Conservation (phyloP, 2,888 invertebrate genomes). For the Meteorus colon region DNA sequence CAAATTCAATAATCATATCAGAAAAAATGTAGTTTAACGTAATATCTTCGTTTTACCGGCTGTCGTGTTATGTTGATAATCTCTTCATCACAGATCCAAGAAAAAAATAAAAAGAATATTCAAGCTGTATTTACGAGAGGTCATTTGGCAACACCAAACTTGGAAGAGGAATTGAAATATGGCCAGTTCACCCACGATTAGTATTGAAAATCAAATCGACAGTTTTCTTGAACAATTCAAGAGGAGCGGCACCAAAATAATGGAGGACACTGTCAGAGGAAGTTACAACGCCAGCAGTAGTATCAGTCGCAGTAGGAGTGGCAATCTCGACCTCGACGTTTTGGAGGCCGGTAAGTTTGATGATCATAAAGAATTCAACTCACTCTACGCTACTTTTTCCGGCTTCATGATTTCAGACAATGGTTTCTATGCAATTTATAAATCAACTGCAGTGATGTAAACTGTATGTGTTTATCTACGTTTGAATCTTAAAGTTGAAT, state of each 20-base stretch:
- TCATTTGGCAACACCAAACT: not conserved
- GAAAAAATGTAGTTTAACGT: constrained; percentile 56
- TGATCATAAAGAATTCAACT: not conserved
- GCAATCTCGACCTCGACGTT: constrained; percentile 69
- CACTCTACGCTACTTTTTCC: not conserved
- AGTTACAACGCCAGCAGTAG: constrained; percentile 66
- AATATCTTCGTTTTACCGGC: constrained; percentile 2
- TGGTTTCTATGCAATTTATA: not conserved
- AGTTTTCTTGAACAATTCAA: constrained; percentile 89
- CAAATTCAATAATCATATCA: not conserved
- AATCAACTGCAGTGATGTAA: not conserved
- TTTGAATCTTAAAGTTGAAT: not conserved
- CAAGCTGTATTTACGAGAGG: constrained; percentile 13
- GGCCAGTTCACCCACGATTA: constrained; percentile 80
- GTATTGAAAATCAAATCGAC: constrained; percentile 88
- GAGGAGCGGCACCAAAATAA: constrained; percentile 85
- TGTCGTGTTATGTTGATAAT: constrained; percentile 34
- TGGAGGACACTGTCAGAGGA: constrained; percentile 75
- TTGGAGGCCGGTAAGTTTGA: constrained; percentile 67
- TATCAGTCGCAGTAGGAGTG: constrained; percentile 68
- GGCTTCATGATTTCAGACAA: not conserved
- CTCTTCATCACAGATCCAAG: constrained; percentile 32
- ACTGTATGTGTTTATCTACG: not conserved
- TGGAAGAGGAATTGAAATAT: constrained; percentile 67
- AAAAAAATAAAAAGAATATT: constrained; percentile 14